Conservation (phyloP, 1,140 invertebrate genomes). For the Aporrectodea caliginosa region DNA sequence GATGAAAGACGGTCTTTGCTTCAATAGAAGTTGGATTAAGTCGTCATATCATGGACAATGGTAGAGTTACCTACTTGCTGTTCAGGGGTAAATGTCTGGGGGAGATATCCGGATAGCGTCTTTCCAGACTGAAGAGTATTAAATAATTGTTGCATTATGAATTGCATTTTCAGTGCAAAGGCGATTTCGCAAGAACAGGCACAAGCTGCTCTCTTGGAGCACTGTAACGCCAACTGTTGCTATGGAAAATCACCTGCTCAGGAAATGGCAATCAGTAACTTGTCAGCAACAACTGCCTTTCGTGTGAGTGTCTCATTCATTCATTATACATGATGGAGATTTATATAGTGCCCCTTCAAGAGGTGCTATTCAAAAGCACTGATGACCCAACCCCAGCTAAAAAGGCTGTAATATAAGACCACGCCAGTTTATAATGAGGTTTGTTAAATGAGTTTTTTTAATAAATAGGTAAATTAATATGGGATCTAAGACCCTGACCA, state of each 20-base stretch:
- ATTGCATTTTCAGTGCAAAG: background rate
- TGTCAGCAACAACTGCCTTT: slow-evolving; percentile 55
- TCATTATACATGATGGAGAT: too few relatives aligned
- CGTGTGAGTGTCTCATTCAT: slow-evolving; percentile 55
- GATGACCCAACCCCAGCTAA: too few relatives aligned
- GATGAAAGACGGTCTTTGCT: background rate
- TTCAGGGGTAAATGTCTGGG: background rate
- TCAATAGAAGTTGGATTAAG: too few relatives aligned
- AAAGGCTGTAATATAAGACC: too few relatives aligned
- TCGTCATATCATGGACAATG: background rate
- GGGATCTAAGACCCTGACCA: too few relatives aligned
- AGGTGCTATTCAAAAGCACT: too few relatives aligned
- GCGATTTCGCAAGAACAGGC: slow-evolving; percentile 47
- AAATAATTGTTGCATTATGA: too few relatives aligned
- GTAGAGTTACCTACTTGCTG: background rate
- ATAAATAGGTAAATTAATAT: too few relatives aligned
- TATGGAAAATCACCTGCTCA: slow-evolving; percentile 56
- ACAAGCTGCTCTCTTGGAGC: slow-evolving; percentile 49
- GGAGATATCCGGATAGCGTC: background rate
- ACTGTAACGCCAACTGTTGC: slow-evolving; percentile 57
- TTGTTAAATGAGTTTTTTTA: too few relatives aligned
- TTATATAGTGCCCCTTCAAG: too few relatives aligned
- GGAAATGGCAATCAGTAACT: slow-evolving; percentile 56
- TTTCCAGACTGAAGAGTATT: too few relatives aligned
- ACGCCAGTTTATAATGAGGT: too few relatives aligned